Conservation (phyloP, 2,888 invertebrate species). For the Archips crataeganus region DNA sequence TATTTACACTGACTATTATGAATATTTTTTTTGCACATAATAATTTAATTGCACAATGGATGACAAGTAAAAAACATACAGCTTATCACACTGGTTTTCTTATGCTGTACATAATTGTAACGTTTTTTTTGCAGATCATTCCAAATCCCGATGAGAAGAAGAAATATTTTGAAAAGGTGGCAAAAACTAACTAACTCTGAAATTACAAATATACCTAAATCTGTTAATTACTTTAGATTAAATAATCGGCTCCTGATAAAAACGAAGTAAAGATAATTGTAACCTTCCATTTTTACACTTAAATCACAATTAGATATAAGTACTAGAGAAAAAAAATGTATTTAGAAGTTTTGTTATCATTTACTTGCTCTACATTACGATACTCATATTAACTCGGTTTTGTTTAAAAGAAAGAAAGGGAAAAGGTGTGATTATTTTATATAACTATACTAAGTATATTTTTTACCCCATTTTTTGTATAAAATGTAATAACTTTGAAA, state of each 20-base stretch:
- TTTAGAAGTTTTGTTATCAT: not conserved
- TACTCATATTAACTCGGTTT: not conserved
- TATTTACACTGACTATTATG: not conserved
- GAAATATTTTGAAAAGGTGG: constrained; percentile 91
- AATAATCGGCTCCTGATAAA: constrained; percentile 19
- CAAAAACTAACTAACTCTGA: constrained; percentile 67
- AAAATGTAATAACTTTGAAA: too few species aligned
- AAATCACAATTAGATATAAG: constrained; percentile 28
- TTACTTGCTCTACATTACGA: not conserved
- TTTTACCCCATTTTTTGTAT: too few species aligned
- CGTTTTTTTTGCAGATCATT: constrained; percentile 89
- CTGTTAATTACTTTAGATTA: constrained; percentile 13
- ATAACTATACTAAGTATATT: too few species aligned
- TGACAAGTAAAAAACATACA: not conserved
- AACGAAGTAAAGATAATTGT: constrained; percentile 15
- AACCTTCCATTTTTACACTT: constrained; percentile 2
- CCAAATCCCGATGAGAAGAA: constrained; percentile 93
- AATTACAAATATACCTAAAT: not conserved
- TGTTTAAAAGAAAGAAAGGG: not conserved
- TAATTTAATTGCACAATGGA: not conserved
- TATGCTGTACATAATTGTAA: not conserved
- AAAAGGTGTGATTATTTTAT: too few species aligned
- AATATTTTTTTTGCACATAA: not conserved
- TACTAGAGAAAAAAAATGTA: not conserved
- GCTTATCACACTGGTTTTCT: not conserved